These are phyloP conservation scores for Lottia scabra DNA, from an alignment of 2,888 invertebrate species.

Conservation along the genomic window DNA sequence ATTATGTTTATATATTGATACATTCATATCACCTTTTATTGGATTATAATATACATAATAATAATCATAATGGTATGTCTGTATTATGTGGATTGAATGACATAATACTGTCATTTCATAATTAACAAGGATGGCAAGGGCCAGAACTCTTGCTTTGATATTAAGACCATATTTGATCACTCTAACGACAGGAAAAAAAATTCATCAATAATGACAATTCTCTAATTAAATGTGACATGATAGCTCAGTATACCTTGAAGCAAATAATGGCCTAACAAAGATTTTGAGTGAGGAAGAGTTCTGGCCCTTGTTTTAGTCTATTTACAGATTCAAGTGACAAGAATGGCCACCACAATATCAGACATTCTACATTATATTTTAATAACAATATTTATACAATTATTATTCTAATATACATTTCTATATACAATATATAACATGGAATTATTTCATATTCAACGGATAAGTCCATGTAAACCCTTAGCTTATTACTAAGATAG, in stretches of 20 bases:
- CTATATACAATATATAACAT: not conserved
- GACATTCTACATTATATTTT: not conserved
- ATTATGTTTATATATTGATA: not conserved
- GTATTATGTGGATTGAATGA: not conserved
- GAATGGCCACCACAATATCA: not conserved
- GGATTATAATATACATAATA: not conserved
- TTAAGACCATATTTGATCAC: no score
- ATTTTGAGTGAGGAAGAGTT: no score
- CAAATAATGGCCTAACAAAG: no score
- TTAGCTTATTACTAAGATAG: no score
- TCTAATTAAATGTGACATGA: no score
- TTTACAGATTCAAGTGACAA: slow-evolving; percentile 1
- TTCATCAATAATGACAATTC: no score
- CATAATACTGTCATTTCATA: not conserved
- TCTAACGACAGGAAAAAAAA: no score
- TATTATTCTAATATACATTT: not conserved
- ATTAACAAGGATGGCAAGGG: not conserved
- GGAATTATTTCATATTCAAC: no score
- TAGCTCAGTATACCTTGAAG: no score
- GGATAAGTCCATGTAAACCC: no score
- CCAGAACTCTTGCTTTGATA: no score
- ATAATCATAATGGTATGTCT: not conserved
- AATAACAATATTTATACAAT: not conserved
- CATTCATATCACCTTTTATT: not conserved
- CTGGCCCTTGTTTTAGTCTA: not conserved